A percentile compares a stretch with the other conserved stretches of the same genome.
phyloP scores from a whole-genome alignment of 2,888 invertebrate genomes.

The Meiosimyza platycephala region DNA sequence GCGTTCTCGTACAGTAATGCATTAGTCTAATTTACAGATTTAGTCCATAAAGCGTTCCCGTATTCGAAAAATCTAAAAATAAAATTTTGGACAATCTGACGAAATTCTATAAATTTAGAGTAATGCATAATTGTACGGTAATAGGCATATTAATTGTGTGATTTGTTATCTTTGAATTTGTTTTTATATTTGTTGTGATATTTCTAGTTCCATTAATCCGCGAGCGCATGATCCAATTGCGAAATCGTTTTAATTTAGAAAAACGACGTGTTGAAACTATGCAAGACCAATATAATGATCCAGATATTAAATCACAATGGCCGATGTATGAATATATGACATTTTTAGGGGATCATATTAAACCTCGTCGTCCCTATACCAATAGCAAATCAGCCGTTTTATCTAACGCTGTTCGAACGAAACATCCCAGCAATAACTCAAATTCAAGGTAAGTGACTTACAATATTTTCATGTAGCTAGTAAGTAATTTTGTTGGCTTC shows the following conservation, averaged over 20 bases:
- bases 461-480: too few species aligned
- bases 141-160: too few species aligned
- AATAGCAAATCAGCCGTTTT: background rate
- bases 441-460: conserved; percentile 16
- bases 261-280: conserved; percentile 53
- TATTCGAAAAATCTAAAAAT: too few species aligned
- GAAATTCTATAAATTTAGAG: too few species aligned
- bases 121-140: too few species aligned
- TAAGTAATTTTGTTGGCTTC: too few species aligned
- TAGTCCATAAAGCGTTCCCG: too few species aligned
- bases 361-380: conserved; percentile 49
- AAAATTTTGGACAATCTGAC: too few species aligned
- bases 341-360: conserved; percentile 55
- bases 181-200: too few species aligned
- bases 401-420: background rate
- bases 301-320: conserved; percentile 51
- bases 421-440: background rate
- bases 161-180: background rate
- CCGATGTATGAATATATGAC: conserved; percentile 51
- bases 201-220: conserved; percentile 53
- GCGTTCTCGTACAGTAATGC: too few species aligned
- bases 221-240: conserved; percentile 56
- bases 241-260: conserved; percentile 58
- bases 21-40: too few species aligned
- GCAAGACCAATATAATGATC: conserved; percentile 44